A percentile compares a stretch with the other conserved stretches of the same genome.
These are phyloP conservation scores for Anarhynchus alexandrinus DNA, from an alignment of 2,113 vertebrate species.

Conservation along the genomic window DNA sequence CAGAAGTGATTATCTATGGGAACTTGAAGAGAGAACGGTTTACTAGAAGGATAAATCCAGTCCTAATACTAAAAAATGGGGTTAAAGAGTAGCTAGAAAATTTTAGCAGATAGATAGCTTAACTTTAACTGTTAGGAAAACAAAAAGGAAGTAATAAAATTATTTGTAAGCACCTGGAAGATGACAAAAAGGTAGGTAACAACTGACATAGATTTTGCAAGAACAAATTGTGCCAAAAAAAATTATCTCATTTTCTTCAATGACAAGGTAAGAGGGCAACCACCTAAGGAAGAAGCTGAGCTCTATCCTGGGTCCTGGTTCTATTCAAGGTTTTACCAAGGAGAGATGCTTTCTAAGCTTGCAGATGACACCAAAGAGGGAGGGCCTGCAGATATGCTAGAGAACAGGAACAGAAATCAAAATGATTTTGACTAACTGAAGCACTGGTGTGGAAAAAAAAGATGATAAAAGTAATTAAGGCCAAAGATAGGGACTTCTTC, in stretches of 20 bases:
- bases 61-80: background rate
- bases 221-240: background rate
- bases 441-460: background rate
- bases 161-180: background rate
- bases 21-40: background rate
- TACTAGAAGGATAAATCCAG: background rate
- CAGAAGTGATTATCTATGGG: background rate
- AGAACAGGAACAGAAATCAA: background rate
- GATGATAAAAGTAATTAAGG: background rate
- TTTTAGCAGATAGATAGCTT: background rate
- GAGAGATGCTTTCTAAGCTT: background rate
- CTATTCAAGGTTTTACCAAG: background rate
- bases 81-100: background rate
- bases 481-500: background rate
- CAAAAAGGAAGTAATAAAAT: background rate
- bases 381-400: background rate
- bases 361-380: background rate
- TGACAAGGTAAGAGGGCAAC: background rate
- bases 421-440: background rate
- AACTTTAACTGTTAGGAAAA: background rate
- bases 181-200: background rate
- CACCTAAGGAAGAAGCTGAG: background rate
- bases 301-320: background rate
- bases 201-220: background rate
- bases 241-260: background rate